Evolutionary conservation across 2,113 vertebrate species (phyloP).

Genomic region (Petrocephalus microphthalmus): DNA sequence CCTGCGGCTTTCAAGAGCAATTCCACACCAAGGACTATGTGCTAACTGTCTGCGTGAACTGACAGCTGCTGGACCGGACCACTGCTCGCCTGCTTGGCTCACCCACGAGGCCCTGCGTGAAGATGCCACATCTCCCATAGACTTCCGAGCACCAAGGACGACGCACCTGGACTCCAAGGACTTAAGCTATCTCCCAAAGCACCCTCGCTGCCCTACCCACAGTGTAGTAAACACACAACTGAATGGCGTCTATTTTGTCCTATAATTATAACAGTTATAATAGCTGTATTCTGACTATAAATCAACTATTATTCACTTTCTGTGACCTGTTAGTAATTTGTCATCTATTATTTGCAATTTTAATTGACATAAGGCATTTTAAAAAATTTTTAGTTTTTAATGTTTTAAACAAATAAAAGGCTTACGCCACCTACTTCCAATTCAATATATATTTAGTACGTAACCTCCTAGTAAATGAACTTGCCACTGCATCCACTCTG

Average conservation of each 20-base stretch:
- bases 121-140: background rate
- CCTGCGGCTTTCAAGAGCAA: background rate
- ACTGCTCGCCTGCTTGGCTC: background rate
- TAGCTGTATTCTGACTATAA: background rate
- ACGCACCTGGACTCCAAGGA: background rate
- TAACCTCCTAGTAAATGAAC: background rate
- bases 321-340: background rate
- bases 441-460: background rate
- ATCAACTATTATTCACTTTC: background rate
- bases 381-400: background rate
- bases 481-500: background rate
- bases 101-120: background rate
- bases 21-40: background rate
- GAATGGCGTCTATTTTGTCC: background rate
- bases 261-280: background rate
- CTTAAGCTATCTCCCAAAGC: background rate
- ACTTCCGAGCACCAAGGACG: background rate
- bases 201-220: background rate
- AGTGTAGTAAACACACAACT: background rate
- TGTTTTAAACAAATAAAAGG: background rate
- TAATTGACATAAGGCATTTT: background rate
- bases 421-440: background rate
- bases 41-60: background rate
- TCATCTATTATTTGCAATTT: background rate
- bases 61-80: background rate